These are phyloP conservation scores for Anolis carolinensis DNA, from an alignment of 2,113 vertebrate genomes.

Conservation along the genomic window DNA sequence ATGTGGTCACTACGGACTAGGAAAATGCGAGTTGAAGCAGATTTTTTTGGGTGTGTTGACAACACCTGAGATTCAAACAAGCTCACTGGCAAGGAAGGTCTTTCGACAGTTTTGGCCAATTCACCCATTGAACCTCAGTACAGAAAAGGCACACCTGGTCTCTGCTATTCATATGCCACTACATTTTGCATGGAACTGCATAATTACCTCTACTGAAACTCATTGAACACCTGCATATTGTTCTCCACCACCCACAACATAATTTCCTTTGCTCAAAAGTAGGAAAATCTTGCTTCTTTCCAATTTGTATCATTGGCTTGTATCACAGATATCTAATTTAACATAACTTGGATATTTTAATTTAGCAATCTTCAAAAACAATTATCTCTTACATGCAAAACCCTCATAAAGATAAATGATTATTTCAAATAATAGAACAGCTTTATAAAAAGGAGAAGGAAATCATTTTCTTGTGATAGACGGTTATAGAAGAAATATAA, in stretches of 20 bases:
- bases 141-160: neutral
- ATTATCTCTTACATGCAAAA: conserved; percentile 44
- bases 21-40: too few relatives aligned
- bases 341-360: conserved; percentile 28
- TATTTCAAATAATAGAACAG: conserved; percentile 56
- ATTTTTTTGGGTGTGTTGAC: too few relatives aligned
- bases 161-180: too few relatives aligned
- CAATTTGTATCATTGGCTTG: conserved; percentile 39
- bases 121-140: neutral
- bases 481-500: conserved; percentile 49
- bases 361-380: conserved; percentile 41
- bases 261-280: conserved; percentile 23
- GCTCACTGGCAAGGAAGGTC: neutral
- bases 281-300: conserved; percentile 43
- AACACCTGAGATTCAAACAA: neutral
- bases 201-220: neutral
- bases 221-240: conserved; percentile 18
- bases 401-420: conserved; percentile 21
- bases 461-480: conserved; percentile 49
- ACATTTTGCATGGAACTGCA: too few relatives aligned
- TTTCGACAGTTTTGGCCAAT: neutral
- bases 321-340: conserved; percentile 37
- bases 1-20: too few relatives aligned
- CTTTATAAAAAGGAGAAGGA: conserved; percentile 49
- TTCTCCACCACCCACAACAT: conserved; percentile 42